These are phyloP conservation scores for Microtus pennsylvanicus DNA, from an alignment of 2,113 vertebrate species.

Conservation along the genomic window DNA sequence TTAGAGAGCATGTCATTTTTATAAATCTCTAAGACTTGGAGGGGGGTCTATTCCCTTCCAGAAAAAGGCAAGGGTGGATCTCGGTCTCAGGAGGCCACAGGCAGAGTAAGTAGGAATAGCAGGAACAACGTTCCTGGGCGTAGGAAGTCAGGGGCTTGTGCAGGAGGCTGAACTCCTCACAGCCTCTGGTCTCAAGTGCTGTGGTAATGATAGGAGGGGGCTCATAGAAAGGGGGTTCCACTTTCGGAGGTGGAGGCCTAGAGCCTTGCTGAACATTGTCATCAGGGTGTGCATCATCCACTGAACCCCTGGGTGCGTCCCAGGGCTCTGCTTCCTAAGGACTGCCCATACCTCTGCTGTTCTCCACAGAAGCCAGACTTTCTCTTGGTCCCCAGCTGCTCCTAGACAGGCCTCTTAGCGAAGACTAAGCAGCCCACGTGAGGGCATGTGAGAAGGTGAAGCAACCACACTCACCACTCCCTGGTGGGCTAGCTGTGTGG, in stretches of 20 bases:
- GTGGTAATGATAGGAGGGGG: neutral
- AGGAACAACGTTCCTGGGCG: neutral
- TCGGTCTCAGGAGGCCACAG: neutral
- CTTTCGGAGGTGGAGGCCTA: neutral
- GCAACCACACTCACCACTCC: neutral
- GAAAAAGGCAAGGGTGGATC: neutral
- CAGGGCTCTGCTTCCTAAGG: neutral
- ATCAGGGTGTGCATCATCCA: rapidly evolving
- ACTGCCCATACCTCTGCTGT: neutral
- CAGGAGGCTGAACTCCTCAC: neutral
- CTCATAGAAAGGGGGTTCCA: neutral
- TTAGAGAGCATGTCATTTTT: neutral
- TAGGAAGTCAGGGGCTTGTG: neutral
- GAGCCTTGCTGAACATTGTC: neutral
- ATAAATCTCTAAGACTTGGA: neutral
- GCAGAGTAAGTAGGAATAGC: neutral
- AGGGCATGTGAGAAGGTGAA: neutral
- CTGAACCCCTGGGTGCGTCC: neutral
- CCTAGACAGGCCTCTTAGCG: neutral
- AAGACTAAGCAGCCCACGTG: neutral
- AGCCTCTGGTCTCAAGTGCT: neutral
- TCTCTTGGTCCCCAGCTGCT: neutral
- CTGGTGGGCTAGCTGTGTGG: rapidly evolving
- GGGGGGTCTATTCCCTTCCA: neutral
- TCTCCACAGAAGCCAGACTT: too few relatives aligned